Base-by-base conservation (phyloP, 2,888 invertebrate genomes). In the Argyresthia goedartella region DNA sequence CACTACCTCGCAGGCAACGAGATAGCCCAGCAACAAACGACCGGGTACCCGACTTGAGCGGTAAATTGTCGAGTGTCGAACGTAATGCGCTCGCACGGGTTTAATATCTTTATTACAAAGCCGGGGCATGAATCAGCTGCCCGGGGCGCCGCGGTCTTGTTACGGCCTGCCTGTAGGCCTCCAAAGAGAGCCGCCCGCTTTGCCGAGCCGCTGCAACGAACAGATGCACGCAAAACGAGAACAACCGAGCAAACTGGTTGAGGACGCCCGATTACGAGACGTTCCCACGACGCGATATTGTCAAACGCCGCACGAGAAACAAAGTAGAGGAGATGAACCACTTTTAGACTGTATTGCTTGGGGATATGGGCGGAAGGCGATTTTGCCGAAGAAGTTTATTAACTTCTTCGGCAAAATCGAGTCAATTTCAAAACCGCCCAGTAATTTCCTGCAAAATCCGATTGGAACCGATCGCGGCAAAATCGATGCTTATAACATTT, bases 91-190 rank as follows among this genome's bases (percentile, higher is more conserved):
- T 25, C 25, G 25, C 25, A 25, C 25, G 25, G 41, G 57, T 59
- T 57, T 65, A 66, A 67, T 67, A 67, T 64, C 66, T 69, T 64
- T 65, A 69, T 69, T 25, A 25, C 50, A n/a, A 57, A 56, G 62
- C 57, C 52, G 55, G 56, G 52, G 54, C 60, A 64, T 71, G 68
- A 70, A 67, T 71, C 70, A 67, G 56, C 49, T 47, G 59, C 61
- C 59, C 52, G 57, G 64, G 68, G 65, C 64, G 63, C 61, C n/a
- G 41, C 41, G 13, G 41, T 13, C 25, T 25, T 25, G 25, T 25
- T 25, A 25, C 25, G 25, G 25, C 6, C 25, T 25, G 25, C 25
- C 25, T 25, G 25, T 2, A 25, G 25, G 25, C 25, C 25, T 25
- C 25, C 25, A 25, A 25, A 25, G 25, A 25, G 25, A 25, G 25